phyloP scores from a whole-genome alignment of 1,140 invertebrate genomes.

The Acromyrmex echinatior region DNA sequence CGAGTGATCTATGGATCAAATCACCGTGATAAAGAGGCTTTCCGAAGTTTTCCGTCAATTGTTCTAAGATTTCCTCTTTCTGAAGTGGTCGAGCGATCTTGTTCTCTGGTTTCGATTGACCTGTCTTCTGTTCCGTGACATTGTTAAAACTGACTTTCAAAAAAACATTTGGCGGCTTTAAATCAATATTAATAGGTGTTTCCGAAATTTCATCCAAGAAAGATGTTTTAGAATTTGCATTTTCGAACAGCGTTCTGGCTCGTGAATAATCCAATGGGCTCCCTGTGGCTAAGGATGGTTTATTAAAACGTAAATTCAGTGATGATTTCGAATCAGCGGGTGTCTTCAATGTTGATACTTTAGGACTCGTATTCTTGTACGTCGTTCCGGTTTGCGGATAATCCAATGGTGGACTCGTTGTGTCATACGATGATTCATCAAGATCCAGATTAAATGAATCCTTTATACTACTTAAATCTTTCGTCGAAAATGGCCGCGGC shows the following conservation, averaged over 20 bases:
- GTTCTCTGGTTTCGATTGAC: neutral
- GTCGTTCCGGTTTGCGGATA: neutral
- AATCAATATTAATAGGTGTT: neutral
- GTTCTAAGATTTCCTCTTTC: constrained; percentile 66
- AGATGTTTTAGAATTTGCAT: neutral
- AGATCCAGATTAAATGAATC: neutral
- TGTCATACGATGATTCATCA: neutral
- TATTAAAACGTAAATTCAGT: neutral
- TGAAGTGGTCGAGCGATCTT: neutral
- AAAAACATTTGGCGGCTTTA: neutral
- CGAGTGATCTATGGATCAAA: neutral
- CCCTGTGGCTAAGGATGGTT: neutral
- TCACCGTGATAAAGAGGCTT: constrained; percentile 56
- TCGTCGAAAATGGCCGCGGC: constrained; percentile 76
- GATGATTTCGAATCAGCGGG: neutral
- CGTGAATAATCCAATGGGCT: neutral
- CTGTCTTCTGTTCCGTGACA: neutral
- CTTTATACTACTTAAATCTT: neutral
- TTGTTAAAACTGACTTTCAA: neutral
- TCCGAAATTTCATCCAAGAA: neutral
- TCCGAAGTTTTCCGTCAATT: constrained; percentile 68
- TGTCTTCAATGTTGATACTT: neutral
- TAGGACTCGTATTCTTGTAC: neutral
- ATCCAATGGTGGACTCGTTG: neutral
- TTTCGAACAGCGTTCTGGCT: neutral